These are phyloP conservation scores for Lipophrys pholis DNA, from an alignment of 2,113 vertebrate species.

Conservation along the genomic window DNA sequence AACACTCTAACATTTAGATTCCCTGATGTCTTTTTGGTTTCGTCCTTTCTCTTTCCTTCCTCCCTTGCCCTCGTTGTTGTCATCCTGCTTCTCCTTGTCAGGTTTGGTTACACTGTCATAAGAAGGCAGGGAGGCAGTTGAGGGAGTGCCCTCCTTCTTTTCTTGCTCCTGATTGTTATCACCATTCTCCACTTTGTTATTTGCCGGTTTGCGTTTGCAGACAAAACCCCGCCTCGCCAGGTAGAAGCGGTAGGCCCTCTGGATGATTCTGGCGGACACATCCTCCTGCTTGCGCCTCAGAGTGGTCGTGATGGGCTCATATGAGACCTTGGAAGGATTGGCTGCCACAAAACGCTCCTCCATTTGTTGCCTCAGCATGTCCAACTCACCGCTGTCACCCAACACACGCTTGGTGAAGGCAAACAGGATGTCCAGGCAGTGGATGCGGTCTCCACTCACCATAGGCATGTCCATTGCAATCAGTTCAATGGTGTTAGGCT, in stretches of 20 bases:
- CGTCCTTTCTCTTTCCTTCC: conserved; percentile 90
- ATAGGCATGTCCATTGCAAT: conserved; percentile 99
- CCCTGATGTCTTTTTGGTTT: conserved; percentile 96
- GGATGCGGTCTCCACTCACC: conserved; percentile 98
- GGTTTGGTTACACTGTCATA: conserved; percentile 99
- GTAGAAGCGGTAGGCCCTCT: conserved; percentile 91
- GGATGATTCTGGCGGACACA: conserved; percentile 92
- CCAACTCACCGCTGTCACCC: conserved; percentile 97
- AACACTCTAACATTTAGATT: conserved; percentile 91
- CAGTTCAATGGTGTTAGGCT: conserved; percentile 98
- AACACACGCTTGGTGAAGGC: conserved; percentile 99
- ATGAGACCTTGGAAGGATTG: conserved; percentile 99
- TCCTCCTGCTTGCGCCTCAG: conserved; percentile 97
- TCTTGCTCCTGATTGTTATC: conserved; percentile 91
- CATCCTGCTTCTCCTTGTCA: conserved; percentile 95
- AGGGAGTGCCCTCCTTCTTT: conserved; percentile 95
- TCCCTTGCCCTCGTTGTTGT: conserved; percentile 90
- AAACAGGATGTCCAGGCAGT: conserved; percentile 98
- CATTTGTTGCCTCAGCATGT: conserved; percentile 98
- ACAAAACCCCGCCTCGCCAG: conserved; percentile 89
- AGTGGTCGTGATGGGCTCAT: conserved; percentile 98
- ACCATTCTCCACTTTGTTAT: conserved; percentile 92
- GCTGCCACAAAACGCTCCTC: conserved; percentile 98
- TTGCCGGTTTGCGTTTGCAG: conserved; percentile 83
- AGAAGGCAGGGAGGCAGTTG: conserved; percentile 96